phyloP scores from a whole-genome alignment of 2,113 vertebrate genomes.

The Ranitomeya variabilis region DNA sequence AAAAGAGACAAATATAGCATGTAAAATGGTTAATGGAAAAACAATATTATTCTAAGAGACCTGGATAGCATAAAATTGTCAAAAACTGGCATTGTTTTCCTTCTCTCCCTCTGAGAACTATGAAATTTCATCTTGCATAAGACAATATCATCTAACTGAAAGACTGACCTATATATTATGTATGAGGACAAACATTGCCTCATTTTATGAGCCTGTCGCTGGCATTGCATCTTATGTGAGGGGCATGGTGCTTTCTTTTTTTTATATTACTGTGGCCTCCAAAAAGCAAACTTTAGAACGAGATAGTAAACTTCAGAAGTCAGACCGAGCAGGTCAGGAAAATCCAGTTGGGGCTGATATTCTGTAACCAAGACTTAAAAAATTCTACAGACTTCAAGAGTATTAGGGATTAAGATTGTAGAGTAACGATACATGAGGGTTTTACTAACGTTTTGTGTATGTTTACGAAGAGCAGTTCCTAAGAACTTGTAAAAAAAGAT shows the following conservation, averaged over 20 bases:
- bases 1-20: background rate
- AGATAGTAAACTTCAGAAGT: background rate
- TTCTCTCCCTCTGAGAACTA: background rate
- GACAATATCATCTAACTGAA: slow-evolving; percentile 17
- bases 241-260: background rate
- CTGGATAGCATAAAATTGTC: background rate
- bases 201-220: background rate
- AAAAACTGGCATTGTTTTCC: background rate
- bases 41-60: background rate
- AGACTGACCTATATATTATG: slow-evolving; percentile 29
- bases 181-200: slow-evolving; percentile 31
- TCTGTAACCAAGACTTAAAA: background rate
- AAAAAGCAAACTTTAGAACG: background rate
- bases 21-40: background rate
- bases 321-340: background rate
- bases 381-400: background rate
- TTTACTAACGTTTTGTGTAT: background rate
- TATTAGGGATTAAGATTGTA: no score
- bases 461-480: no score
- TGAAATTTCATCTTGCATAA: background rate
- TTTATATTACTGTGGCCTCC: background rate
- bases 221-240: background rate
- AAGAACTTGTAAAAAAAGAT: no score
- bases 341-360: background rate
- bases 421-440: background rate